Base-by-base conservation (phyloP, 1,140 invertebrate species). In the Conus betulinus region DNA sequence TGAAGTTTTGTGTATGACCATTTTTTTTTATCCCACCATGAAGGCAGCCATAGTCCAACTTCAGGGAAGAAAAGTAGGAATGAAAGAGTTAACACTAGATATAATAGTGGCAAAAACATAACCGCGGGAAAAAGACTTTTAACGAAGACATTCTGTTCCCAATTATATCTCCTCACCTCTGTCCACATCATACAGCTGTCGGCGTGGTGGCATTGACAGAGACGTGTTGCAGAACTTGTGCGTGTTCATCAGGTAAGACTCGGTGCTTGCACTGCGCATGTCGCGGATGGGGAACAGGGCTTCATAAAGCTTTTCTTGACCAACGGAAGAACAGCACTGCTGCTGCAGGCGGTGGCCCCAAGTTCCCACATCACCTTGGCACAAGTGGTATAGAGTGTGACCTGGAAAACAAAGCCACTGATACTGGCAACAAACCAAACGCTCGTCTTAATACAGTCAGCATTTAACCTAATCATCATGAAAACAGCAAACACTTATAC, bases 371-470 rank as follows among this genome's bases (percentile, higher is more conserved):
- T 96, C 94, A 51, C 96, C 95, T 83, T 94, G 94, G 27, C 95
- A 94, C 82, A 96, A 94, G 52, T 95, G 94, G 57, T 95, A 92
- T 27, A 97, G 92, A 4, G 96, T 92, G 89, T 97, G 96, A 84
- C 96, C 96, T 96, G 91, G 78, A 93, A 89, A 52, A 83, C 5
- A 87, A 83, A 39, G 20, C 39, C 39, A 39, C 39, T 39, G 39
- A 67, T 15, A 67, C 39, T 39, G 39, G 39, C 39, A 84, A 51
- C 79, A 84, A 5, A 53, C 51, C 39, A 27, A 17, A 52, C 25
- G 13, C 13, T 87, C 71, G 25, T 39, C 39, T 39, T 39, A 39
- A 39, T 39, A 39, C 39, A 39, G 39, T 39, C 39, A 39, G 39
- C 39, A 39, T 39, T 39, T 39, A 39, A 39, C 39, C 39, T 39